phyloP scores from a whole-genome alignment of 2,797 vertebrate species.

The Spizella passerina region DNA sequence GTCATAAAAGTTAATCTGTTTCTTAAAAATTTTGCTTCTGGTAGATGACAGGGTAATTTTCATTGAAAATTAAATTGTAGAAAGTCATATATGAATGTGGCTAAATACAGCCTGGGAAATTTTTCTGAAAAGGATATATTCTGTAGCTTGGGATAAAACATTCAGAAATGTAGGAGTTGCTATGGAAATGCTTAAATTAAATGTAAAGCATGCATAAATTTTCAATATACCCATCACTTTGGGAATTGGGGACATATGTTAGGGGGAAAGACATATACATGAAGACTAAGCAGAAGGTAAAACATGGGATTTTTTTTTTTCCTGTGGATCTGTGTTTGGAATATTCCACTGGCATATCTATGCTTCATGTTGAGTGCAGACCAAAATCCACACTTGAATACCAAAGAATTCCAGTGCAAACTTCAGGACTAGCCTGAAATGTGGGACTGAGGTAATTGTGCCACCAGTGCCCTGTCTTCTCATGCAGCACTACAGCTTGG shows the following conservation, averaged over 20 bases:
- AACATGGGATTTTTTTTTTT: not conserved
- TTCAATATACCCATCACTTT: conserved; percentile 7
- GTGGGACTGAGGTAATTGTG: not conserved
- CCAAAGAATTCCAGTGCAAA: not conserved
- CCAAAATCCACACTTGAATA: not conserved
- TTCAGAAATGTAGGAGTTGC: conserved; percentile 39
- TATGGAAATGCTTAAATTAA: conserved; percentile 56
- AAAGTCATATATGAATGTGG: conserved; percentile 22
- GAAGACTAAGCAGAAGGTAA: not conserved
- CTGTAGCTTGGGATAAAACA: conserved; percentile 1
- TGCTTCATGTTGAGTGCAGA: not conserved
- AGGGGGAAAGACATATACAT: not conserved
- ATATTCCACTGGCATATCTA: not conserved
- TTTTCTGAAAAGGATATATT: conserved; percentile 5
- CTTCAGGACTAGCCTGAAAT: not conserved
- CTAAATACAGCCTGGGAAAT: conserved; percentile 38
- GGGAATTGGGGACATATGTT: conserved; percentile 13
- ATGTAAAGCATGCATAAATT: conserved; percentile 55
- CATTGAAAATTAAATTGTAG: conserved; percentile 22
- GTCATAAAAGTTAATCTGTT: not conserved
- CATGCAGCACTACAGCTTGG: not conserved
- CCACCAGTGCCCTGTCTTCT: not conserved
- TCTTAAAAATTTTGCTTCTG: not conserved
- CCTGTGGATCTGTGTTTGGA: not conserved
- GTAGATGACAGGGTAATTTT: conserved; percentile 1